A percentile compares a stretch with the other conserved stretches of the same genome.
Evolutionary conservation across 1,140 invertebrate genomes (phyloP).

Genomic region (Orchestia grillus): DNA sequence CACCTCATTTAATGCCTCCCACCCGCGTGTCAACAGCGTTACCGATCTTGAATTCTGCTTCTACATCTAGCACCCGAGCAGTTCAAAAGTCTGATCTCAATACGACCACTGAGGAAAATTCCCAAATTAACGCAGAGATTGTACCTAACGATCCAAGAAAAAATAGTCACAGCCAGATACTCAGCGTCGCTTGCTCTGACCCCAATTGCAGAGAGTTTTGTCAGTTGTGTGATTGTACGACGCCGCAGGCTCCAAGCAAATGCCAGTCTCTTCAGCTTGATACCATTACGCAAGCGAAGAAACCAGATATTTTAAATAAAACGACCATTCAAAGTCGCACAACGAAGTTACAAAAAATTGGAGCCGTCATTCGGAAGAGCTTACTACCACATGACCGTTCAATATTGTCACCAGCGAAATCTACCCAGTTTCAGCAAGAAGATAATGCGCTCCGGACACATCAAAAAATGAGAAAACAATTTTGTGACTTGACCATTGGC

Average conservation of each 20-base stretch:
- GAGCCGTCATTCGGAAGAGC: background rate
- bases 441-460: background rate
- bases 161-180: background rate
- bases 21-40: background rate
- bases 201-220: conserved; percentile 41
- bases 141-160: background rate
- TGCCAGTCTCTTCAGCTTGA: background rate
- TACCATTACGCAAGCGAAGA: background rate
- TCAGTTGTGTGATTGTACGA: background rate
- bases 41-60: background rate
- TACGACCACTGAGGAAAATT: background rate
- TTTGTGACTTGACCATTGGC: conserved; percentile 16
- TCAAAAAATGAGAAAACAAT: background rate
- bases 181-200: background rate
- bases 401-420: background rate
- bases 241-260: background rate
- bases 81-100: background rate
- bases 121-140: background rate
- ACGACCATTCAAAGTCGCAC: background rate
- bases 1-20: conserved; percentile 32
- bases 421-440: background rate
- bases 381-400: background rate
- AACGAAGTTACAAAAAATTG: conserved; percentile 12
- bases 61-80: background rate
- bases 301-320: background rate